These are phyloP conservation scores for Arion vulgaris DNA, from an alignment of 1,140 invertebrate species.

Conservation along the genomic window DNA sequence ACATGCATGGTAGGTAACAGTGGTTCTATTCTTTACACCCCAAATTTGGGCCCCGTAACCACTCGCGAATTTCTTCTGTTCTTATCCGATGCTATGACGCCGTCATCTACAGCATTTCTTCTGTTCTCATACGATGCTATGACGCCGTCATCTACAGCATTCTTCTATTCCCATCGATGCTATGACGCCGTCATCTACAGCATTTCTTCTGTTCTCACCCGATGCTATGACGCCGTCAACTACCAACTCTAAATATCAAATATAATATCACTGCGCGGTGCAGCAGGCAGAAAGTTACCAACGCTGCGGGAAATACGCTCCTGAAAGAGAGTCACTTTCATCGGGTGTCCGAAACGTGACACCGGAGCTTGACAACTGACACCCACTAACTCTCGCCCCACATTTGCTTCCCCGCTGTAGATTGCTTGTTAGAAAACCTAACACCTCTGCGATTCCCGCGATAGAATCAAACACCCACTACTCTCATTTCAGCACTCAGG, in stretches of 20 bases:
- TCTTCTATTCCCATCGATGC: too few relatives aligned
- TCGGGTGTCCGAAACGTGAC: not conserved
- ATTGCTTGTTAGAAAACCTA: conserved; percentile 14
- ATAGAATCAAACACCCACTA: not conserved
- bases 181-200: too few relatives aligned
- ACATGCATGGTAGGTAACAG: too few relatives aligned
- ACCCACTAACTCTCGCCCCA: not conserved
- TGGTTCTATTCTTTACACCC: too few relatives aligned
- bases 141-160: too few relatives aligned
- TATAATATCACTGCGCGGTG: not conserved
- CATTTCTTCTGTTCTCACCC: too few relatives aligned
- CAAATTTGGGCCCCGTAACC: too few relatives aligned
- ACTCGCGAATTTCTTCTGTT: too few relatives aligned
- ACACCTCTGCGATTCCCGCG: conserved; percentile 7
- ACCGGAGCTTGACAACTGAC: not conserved
- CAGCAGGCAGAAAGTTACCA: not conserved
- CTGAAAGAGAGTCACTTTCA: not conserved
- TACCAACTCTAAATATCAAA: not conserved
- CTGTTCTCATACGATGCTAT: too few relatives aligned
- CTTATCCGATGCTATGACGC: too few relatives aligned
- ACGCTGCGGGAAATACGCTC: not conserved
- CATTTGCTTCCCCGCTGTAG: not conserved
- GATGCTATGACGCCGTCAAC: not conserved
- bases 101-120: too few relatives aligned
- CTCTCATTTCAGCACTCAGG: not conserved